phyloP scores from a whole-genome alignment of 1,140 invertebrate genomes.

The Dreissena polymorpha region DNA sequence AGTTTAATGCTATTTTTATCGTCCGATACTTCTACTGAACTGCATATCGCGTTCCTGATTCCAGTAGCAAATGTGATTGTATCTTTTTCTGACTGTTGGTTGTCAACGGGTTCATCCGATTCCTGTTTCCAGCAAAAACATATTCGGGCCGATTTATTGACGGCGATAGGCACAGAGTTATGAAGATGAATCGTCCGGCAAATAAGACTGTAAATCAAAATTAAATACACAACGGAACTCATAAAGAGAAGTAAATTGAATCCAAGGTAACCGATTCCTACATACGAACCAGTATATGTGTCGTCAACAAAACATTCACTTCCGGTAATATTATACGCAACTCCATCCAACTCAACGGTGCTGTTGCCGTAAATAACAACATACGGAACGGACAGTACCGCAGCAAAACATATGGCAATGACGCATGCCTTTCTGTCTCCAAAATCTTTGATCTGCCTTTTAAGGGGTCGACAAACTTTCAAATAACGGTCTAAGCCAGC shows the following conservation, averaged over 20 bases:
- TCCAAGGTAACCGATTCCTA: not conserved
- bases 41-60: not conserved
- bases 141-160: not conserved
- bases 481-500: slow-evolving; percentile 65
- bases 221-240: not conserved
- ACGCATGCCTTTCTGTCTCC: slow-evolving; percentile 49
- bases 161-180: not conserved
- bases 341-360: not conserved
- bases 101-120: too few relatives aligned
- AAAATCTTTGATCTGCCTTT: slow-evolving; percentile 58
- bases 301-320: slow-evolving; percentile 52
- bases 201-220: not conserved
- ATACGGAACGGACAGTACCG: slow-evolving; percentile 43
- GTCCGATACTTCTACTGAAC: not conserved
- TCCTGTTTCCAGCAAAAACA: not conserved
- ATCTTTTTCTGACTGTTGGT: too few relatives aligned
- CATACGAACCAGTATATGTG: not conserved
- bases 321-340: slow-evolving; percentile 10
- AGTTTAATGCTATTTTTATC: not conserved
- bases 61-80: not conserved
- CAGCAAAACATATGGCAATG: slow-evolving; percentile 6
- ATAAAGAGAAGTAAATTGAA: not conserved
- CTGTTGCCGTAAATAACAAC: slow-evolving; percentile 35
- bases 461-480: slow-evolving; percentile 63
- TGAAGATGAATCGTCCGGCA: not conserved